Conservation (phyloP, 2,888 invertebrate species). For the Muscina levida region DNA sequence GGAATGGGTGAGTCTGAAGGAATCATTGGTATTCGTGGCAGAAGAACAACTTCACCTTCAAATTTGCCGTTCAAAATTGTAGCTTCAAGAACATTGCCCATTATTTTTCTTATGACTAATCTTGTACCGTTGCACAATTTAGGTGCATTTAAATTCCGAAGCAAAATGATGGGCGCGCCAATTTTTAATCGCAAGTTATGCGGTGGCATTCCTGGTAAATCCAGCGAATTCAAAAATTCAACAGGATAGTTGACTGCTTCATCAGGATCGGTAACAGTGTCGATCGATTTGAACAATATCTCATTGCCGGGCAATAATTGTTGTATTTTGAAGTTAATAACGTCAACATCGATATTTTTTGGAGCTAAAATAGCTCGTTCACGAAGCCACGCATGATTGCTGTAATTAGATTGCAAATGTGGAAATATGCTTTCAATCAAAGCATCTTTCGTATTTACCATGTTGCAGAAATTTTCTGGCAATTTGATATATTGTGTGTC, state of each 20-base stretch:
- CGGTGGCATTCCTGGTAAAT: constrained; percentile 46
- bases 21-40: constrained; percentile 51
- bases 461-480: constrained; percentile 16
- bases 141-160: constrained; percentile 56
- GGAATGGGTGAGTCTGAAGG: constrained; percentile 49
- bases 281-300: constrained; percentile 34
- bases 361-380: constrained; percentile 12
- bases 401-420: not conserved
- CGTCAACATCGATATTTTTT: constrained; percentile 5
- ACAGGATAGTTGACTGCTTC: constrained; percentile 41
- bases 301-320: not conserved
- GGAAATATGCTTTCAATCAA: constrained; percentile 15
- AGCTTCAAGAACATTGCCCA: constrained; percentile 59
- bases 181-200: constrained; percentile 49
- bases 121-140: constrained; percentile 53
- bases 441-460: not conserved
- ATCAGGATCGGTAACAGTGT: constrained; percentile 23
- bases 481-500: not conserved
- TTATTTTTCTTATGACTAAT: constrained; percentile 38
- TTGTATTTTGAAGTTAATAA: not conserved
- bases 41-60: constrained; percentile 50
- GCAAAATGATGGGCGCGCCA: constrained; percentile 44
- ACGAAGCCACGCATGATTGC: constrained; percentile 10
- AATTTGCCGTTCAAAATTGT: constrained; percentile 56
- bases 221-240: constrained; percentile 62